Evolutionary conservation across 2,888 invertebrate genomes (phyloP).

Genomic region (Horisme vitalbata): DNA sequence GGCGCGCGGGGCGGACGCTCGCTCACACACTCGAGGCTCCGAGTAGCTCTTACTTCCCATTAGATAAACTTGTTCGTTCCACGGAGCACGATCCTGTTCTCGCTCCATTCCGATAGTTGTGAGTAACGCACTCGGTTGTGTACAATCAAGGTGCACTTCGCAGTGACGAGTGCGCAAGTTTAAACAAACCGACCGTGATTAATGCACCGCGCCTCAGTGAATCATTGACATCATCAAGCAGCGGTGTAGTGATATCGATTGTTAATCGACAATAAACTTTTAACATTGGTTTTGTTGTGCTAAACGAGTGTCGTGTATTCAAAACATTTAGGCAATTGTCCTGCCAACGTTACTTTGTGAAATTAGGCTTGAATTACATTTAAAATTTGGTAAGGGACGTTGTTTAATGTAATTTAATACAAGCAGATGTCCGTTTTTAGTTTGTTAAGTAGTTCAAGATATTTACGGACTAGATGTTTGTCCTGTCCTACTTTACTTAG

Average conservation of each 20-base stretch:
- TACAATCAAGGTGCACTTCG: constrained; percentile 32
- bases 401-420: constrained; percentile 16
- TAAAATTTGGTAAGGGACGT: constrained; percentile 18
- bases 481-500: constrained; percentile 29
- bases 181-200: constrained; percentile 52
- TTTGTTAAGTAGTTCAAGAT: constrained; percentile 6
- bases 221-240: constrained; percentile 54
- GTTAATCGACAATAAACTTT: constrained; percentile 38
- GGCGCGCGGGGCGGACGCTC: constrained; percentile 53
- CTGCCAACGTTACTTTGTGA: constrained; percentile 10
- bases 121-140: constrained; percentile 26
- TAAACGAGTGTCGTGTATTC: constrained; percentile 26
- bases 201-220: constrained; percentile 52
- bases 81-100: constrained; percentile 23
- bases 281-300: constrained; percentile 26
- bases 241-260: constrained; percentile 56
- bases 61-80: constrained; percentile 41
- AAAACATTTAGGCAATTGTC: constrained; percentile 28
- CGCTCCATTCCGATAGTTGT: constrained; percentile 22
- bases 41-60: constrained; percentile 29
- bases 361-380: constrained; percentile 20
- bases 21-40: constrained; percentile 34
- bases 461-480: constrained; percentile 21
- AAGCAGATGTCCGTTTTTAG: constrained; percentile 5
- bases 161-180: constrained; percentile 41